Conservation (phyloP, 2,888 invertebrate species). For the Diaperis boleti region DNA sequence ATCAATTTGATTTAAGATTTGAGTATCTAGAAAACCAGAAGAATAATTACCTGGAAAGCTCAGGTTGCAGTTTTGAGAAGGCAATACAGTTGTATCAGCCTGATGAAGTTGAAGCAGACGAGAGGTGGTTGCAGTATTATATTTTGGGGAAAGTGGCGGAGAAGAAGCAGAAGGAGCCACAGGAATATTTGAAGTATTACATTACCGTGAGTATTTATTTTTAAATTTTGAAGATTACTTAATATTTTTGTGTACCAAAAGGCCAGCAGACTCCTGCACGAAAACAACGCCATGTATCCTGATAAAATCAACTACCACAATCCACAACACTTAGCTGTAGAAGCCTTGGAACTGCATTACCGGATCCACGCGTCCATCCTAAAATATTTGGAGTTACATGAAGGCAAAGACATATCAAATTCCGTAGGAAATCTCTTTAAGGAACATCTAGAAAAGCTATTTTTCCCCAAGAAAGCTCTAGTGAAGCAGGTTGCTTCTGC, state of each 20-base stretch:
- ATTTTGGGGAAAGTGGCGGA: slow-evolving; percentile 97
- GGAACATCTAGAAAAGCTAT: slow-evolving; percentile 38
- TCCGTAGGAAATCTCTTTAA: slow-evolving; percentile 66
- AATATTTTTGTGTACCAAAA: slow-evolving; percentile 59
- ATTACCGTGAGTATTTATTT: slow-evolving; percentile 68
- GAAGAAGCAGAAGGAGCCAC: slow-evolving; percentile 82
- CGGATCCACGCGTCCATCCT: slow-evolving; percentile 90
- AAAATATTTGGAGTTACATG: slow-evolving; percentile 85
- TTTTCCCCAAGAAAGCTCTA: slow-evolving; percentile 41
- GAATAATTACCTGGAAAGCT: slow-evolving; percentile 82
- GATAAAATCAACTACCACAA: slow-evolving; percentile 86
- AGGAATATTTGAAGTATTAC: slow-evolving; percentile 83
- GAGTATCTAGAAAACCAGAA: slow-evolving; percentile 81
- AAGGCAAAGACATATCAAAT: slow-evolving; percentile 75
- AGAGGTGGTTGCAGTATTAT: slow-evolving; percentile 93
- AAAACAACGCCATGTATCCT: slow-evolving; percentile 87
- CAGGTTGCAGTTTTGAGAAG: slow-evolving; percentile 82
- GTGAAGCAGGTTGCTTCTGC: slow-evolving; percentile 20
- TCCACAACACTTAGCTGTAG: slow-evolving; percentile 86
- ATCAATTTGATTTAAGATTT: slow-evolving; percentile 65
- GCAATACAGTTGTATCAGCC: slow-evolving; percentile 74
- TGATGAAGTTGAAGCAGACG: slow-evolving; percentile 75
- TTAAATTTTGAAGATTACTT: background rate
- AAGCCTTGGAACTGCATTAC: slow-evolving; percentile 88
- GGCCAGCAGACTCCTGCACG: slow-evolving; percentile 82